Conservation (phyloP, 2,797 vertebrate species). For the Crenichthys baileyi region DNA sequence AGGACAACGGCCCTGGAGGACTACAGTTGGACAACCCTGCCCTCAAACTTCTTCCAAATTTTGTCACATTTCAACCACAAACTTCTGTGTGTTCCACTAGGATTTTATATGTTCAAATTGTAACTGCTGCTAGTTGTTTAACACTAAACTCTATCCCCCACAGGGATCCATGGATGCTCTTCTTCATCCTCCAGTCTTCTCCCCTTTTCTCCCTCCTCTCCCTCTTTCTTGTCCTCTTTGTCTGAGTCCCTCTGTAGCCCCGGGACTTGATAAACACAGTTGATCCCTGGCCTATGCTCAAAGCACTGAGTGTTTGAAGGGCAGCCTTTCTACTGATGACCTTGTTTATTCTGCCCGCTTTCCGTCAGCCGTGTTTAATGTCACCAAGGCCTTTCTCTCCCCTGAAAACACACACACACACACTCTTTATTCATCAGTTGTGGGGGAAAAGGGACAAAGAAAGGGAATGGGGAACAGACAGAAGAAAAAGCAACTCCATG, state of each 20-base stretch:
- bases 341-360: constrained; percentile 78
- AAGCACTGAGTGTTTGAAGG: constrained; percentile 75
- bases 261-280: constrained; percentile 76
- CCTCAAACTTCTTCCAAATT: not conserved
- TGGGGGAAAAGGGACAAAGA: constrained; percentile 31
- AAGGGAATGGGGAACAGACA: constrained; percentile 13
- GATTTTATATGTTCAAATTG: not conserved
- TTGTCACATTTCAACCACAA: not conserved
- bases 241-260: constrained; percentile 53
- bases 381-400: constrained; percentile 71
- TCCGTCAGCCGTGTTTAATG: constrained; percentile 77
- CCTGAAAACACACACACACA: constrained; percentile 41
- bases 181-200: constrained; percentile 18
- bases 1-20: too few species aligned
- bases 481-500: constrained; percentile 38
- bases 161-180: not conserved
- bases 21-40: too few species aligned
- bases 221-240: constrained; percentile 23
- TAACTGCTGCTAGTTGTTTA: not conserved
- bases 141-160: not conserved
- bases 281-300: constrained; percentile 78
- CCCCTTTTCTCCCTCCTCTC: not conserved
- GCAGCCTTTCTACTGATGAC: constrained; percentile 65
- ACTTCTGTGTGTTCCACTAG: not conserved
- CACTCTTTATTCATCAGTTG: constrained; percentile 59